Conservation (phyloP, 2,888 invertebrate genomes). For the Barypeithes pellucidus region DNA sequence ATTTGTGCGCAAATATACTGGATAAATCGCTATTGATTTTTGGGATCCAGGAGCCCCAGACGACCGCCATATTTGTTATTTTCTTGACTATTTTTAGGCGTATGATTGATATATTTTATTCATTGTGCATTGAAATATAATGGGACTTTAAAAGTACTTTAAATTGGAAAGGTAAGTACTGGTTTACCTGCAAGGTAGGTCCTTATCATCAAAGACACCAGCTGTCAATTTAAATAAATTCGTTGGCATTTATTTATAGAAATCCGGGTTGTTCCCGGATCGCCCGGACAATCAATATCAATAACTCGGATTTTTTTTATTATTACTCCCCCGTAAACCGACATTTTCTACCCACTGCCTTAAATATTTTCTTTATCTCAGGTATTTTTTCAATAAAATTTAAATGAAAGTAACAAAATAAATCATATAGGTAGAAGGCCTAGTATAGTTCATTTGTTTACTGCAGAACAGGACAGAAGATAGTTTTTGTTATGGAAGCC, state of each 20-base stretch:
- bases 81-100: slow-evolving; percentile 34
- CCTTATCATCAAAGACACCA: background rate
- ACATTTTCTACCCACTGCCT: background rate
- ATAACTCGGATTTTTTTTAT: background rate
- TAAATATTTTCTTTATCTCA: background rate
- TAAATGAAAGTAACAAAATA: background rate
- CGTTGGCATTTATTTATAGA: background rate
- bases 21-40: slow-evolving; percentile 19
- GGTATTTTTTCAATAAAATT: background rate
- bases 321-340: background rate
- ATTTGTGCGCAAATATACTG: background rate
- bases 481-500: too few relatives aligned
- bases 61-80: slow-evolving; percentile 37
- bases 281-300: slow-evolving; percentile 7
- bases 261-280: background rate
- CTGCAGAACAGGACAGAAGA: too few relatives aligned
- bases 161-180: background rate
- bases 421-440: too few relatives aligned
- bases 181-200: too few relatives aligned
- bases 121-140: background rate
- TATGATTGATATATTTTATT: background rate
- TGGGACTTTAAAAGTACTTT: background rate
- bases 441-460: too few relatives aligned
- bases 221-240: background rate
- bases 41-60: slow-evolving; percentile 3